Percentiles rank a stretch among this genome's conserved stretches.
Evolutionary conservation across 1,140 invertebrate species (phyloP).

Genomic region (Cherax destructor): DNA sequence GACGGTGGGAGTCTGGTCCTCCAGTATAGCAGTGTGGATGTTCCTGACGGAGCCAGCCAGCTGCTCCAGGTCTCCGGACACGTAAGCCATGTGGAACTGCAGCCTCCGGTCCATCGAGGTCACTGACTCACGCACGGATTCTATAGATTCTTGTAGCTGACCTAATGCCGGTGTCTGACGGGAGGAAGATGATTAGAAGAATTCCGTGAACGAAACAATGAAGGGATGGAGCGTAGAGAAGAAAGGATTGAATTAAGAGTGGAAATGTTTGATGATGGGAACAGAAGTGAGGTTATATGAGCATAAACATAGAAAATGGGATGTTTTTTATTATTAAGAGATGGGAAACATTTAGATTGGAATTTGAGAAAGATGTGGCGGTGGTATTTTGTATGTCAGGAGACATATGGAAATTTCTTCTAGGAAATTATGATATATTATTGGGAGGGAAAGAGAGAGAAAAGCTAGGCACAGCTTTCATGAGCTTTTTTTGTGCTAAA

Average conservation of each 20-base stretch:
- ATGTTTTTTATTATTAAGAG: no score
- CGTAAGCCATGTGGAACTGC: constrained; percentile 88
- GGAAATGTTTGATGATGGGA: no score
- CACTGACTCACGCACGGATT: constrained; percentile 65
- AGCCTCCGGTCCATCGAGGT: constrained; percentile 86
- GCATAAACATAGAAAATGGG: no score
- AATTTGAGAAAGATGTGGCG: no score
- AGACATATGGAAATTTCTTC: no score
- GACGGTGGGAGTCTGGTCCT: constrained; percentile 17
- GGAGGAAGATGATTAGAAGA: not conserved
- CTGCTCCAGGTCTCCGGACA: constrained; percentile 86
- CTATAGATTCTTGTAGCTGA: constrained; percentile 59
- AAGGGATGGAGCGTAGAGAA: not conserved
- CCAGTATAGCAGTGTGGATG: constrained; percentile 75
- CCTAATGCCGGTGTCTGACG: constrained; percentile 25
- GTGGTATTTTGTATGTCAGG: no score
- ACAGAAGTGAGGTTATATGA: no score
- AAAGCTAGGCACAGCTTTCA: no score
- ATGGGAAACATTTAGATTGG: no score
- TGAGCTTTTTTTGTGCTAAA: no score
- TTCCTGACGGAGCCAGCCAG: constrained; percentile 86
- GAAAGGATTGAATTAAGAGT: not conserved
- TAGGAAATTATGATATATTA: no score
- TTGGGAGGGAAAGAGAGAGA: no score
- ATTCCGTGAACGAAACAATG: not conserved